Evolutionary conservation across 2,113 vertebrate species (phyloP).

Genomic region (Mormyrus lacerda): DNA sequence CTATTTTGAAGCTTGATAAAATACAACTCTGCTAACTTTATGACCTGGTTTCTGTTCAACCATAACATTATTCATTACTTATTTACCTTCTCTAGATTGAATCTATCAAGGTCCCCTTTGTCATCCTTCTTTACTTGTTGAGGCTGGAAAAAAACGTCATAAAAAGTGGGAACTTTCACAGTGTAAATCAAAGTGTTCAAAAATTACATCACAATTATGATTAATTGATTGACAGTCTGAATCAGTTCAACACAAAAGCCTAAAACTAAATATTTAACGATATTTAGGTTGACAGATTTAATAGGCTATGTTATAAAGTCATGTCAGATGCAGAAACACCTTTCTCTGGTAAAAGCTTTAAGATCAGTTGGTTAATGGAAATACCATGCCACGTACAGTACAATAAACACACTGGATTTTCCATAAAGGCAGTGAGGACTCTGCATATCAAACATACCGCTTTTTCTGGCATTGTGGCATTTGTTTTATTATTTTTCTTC

Average conservation of each 20-base stretch:
- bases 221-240: background rate
- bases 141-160: conserved; percentile 30
- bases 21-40: background rate
- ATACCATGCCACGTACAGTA: background rate
- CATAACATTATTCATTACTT: background rate
- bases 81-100: conserved; percentile 82
- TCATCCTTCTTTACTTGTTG: conserved; percentile 46
- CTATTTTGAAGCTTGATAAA: background rate
- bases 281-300: background rate
- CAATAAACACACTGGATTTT: background rate
- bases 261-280: background rate
- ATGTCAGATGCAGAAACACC: background rate
- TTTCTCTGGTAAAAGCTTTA: background rate
- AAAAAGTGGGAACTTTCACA: background rate
- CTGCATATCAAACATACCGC: conserved; percentile 10
- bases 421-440: conserved; percentile 22
- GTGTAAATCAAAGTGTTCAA: background rate
- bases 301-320: background rate
- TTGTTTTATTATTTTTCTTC: conserved; percentile 51
- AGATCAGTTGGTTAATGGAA: background rate
- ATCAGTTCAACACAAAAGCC: background rate
- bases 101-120: conserved; percentile 45
- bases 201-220: background rate
- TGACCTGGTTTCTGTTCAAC: background rate
- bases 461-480: background rate